Percentiles rank a stretch among this genome's conserved stretches.
Conservation (phyloP, 2,797 vertebrate species). For the Pantherophis vulpinus region DNA sequence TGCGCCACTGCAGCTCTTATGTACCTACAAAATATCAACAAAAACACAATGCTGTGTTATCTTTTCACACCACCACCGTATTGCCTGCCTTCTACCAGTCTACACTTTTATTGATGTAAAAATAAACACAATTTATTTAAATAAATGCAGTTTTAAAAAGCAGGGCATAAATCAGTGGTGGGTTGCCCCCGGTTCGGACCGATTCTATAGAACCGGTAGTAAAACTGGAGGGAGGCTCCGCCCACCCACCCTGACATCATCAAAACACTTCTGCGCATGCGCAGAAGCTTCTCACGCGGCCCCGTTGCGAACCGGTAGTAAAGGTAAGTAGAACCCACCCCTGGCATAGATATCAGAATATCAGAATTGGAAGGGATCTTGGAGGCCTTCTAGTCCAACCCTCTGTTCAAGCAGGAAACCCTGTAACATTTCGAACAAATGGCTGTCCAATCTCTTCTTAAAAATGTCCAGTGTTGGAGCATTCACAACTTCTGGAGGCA, state of each 20-base stretch:
- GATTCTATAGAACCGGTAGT: too few relatives aligned
- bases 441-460: neutral
- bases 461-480: too few relatives aligned
- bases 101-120: neutral
- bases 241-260: too few relatives aligned
- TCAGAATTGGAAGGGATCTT: neutral
- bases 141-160: too few relatives aligned
- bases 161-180: neutral
- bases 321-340: too few relatives aligned
- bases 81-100: neutral
- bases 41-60: neutral
- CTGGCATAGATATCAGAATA: neutral
- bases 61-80: neutral
- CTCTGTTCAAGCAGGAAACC: neutral
- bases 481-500: neutral
- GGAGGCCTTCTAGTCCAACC: neutral
- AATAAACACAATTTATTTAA: neutral
- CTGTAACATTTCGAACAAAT: neutral
- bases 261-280: too few relatives aligned
- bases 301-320: too few relatives aligned
- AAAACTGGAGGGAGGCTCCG: too few relatives aligned
- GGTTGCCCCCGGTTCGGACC: too few relatives aligned
- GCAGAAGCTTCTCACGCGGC: too few relatives aligned
- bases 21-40: too few relatives aligned
- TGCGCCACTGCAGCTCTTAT: too few relatives aligned